Conservation (phyloP, 2,888 invertebrate genomes). For the Drosophila mimica region DNA sequence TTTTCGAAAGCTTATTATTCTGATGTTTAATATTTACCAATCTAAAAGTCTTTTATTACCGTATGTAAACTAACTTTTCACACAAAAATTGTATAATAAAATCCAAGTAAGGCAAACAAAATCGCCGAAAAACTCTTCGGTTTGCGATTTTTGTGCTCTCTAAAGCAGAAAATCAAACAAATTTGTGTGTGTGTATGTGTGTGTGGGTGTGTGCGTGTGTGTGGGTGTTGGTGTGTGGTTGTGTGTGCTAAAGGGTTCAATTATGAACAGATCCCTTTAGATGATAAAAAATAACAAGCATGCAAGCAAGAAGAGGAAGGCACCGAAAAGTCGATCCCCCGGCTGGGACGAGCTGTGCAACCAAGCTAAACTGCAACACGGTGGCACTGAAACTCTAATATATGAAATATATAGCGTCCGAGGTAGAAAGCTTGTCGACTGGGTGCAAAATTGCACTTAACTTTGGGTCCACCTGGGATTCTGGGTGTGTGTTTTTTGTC, state of each 20-base stretch:
- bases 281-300: conserved; percentile 32
- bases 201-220: conserved; percentile 33
- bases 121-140: conserved; percentile 20
- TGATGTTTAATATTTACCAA: conserved; percentile 1
- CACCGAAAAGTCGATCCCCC: conserved; percentile 53
- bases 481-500: conserved; percentile 27
- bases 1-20: not conserved
- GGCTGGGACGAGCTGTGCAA: conserved; percentile 29
- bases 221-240: conserved; percentile 29
- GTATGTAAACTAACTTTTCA: conserved; percentile 5
- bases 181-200: conserved; percentile 44
- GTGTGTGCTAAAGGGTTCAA: conserved; percentile 68
- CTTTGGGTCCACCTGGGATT: conserved; percentile 32
- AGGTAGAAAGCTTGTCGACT: conserved; percentile 40
- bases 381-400: conserved; percentile 27
- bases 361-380: conserved; percentile 22
- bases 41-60: conserved; percentile 17
- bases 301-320: conserved; percentile 15
- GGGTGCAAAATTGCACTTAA: conserved; percentile 44
- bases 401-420: conserved; percentile 30
- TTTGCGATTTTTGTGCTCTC: conserved; percentile 32
- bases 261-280: conserved; percentile 59
- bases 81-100: conserved; percentile 11
- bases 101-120: conserved; percentile 32
- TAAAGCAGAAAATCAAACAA: conserved; percentile 66